Base-by-base conservation (phyloP, 2,888 invertebrate species). In the Drosophila algonquin region DNA sequence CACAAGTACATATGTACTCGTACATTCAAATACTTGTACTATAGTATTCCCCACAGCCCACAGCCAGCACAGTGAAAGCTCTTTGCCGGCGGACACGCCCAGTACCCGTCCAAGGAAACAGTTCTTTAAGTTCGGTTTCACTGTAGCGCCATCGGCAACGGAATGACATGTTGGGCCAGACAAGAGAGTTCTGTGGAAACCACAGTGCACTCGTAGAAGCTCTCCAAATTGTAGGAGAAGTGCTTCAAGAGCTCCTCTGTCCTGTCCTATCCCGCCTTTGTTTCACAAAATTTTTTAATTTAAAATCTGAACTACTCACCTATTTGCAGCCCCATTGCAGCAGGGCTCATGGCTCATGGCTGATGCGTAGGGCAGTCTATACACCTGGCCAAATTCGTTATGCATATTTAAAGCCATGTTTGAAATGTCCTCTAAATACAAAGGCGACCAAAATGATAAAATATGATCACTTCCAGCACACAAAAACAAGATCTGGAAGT, bases 71-170 rank as follows among this genome's bases (percentile, higher is more conserved):
- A 40, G 40, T 40, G 40, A 40, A 40, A n/a, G 6, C 40, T 14
- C 40, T 6, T n/a, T 2, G 6, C n/a, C 2, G n/a, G 40, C 40
- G 40, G n/a, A 40, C 40, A n/a, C 1, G 14, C 40, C 14, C 1
- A 6, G 14, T n/a, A 7, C 1, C 40, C 2, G 6, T 2, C 5
- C 14, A 0, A 1, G 40, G 6, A 0, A 40, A 7, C 14, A 0
- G 40, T 40, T 2, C n/a, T 2, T 14, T 2, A 2, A 2, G 40
- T 40, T n/a, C 1, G 40, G 2, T 7, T 14, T n/a, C 40, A 40
- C 40, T 40, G 40, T 40, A n/a, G 40, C 2, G 14, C 7, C 40
- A 40, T n/a, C 40, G 40, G 40, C n/a, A 40, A n/a, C 7, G 40
- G n/a, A 40, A n/a, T 40, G 40, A 40, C 40, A 40, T 40, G 40